Base-by-base conservation (phyloP, 1,140 invertebrate genomes). In the Drosophila bocqueti region DNA sequence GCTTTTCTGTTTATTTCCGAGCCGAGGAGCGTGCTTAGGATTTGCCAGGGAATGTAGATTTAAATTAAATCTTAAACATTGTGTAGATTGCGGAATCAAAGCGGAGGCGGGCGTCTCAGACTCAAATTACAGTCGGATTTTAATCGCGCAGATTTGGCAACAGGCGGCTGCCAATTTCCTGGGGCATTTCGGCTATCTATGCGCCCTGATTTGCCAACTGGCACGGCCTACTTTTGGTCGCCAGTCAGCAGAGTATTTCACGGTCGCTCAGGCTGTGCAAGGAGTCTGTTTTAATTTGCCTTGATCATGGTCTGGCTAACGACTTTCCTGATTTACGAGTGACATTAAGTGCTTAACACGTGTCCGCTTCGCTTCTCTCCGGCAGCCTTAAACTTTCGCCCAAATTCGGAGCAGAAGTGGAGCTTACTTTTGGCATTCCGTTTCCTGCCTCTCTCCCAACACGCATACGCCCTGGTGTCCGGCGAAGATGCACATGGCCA, bases 51-150 rank as follows among this genome's bases (percentile, higher is more conserved):
- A 57, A 67, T 57, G 50, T 26, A 52, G 58, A 87, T 80, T 83
- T 89, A 83, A 89, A 89, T 87, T 77, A 87, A 87, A 83, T 87
- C 80, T 83, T 69, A 81, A 89, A 81, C 72, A 71, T 55, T 73
- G 63, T 74, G 60, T 16, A 47, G 60, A 81, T 76, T 79, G 61
- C 34, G 63, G 67, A 62, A 57, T 64, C 64, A 49, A 64, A 61
- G 55, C 47, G 67, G 26, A 52, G 65, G 58, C 26, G 26, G 42
- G 13, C 18, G 55, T n/a, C 68, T 45, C 21, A 21, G 43, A 50
- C 61, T 45, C 57, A 31, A 65, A 47, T 68, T 75, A 67, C 68
- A 73, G 68, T 67, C 55, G 63, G 34, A 47, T 64, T 68, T 74
- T 57, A 86, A 76, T 79, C 75, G 63, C 55, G 42, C 34, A 73